Evolutionary conservation across 1,140 invertebrate species (phyloP).

Genomic region (Anagrus nilaparvatae): DNA sequence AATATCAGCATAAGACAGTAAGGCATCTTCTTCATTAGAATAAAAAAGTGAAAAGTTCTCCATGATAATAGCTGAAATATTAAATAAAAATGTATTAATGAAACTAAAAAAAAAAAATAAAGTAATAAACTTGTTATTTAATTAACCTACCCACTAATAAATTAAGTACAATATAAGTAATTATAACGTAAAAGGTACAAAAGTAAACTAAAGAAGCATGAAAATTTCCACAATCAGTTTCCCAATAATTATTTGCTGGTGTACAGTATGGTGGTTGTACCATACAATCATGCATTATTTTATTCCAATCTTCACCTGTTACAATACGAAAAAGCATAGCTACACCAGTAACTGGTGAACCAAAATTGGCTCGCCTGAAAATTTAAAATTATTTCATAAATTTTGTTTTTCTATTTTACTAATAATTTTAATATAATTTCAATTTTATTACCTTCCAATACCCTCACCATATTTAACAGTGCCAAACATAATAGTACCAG

Average conservation of each 20-base stretch:
- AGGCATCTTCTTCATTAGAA: slow-evolving; percentile 99
- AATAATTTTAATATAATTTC: not conserved
- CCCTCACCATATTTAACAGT: slow-evolving; percentile 99
- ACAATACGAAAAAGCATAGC: slow-evolving; percentile 98
- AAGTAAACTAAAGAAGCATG: slow-evolving; percentile 95
- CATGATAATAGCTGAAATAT: slow-evolving; percentile 93
- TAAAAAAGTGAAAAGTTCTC: slow-evolving; percentile 99
- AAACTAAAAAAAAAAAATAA: slow-evolving; percentile 3
- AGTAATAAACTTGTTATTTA: not conserved
- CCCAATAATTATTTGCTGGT: slow-evolving; percentile 91
- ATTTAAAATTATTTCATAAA: too few species aligned
- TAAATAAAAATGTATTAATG: not conserved
- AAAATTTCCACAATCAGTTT: slow-evolving; percentile 97
- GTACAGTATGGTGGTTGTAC: slow-evolving; percentile 95
- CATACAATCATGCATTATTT: slow-evolving; percentile 99
- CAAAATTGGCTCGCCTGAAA: slow-evolving; percentile 86
- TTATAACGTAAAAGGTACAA: slow-evolving; percentile 99
- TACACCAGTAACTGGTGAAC: slow-evolving; percentile 91
- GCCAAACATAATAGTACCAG: slow-evolving; percentile 97
- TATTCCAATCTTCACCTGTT: slow-evolving; percentile 99
- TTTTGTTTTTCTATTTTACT: too few species aligned
- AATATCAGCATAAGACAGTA: slow-evolving; percentile 92
- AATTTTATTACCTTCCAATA: slow-evolving; percentile 67
- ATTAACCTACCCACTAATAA: slow-evolving; percentile 81
- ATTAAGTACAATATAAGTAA: slow-evolving; percentile 99